These are phyloP conservation scores for Parnassius mnemosyne DNA, from an alignment of 2,888 invertebrate species.

Conservation along the genomic window DNA sequence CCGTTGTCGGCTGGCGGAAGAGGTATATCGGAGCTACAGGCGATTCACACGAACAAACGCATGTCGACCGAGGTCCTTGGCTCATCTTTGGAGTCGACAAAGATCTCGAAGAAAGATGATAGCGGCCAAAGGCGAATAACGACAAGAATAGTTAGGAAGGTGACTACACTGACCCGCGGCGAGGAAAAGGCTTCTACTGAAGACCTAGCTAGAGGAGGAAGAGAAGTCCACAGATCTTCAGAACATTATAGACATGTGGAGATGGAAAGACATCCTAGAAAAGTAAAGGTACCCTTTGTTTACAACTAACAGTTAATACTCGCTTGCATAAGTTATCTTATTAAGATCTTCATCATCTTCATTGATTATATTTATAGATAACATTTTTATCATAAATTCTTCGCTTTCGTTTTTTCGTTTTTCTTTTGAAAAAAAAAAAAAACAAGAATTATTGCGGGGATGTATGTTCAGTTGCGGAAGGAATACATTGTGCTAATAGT, in stretches of 20 bases:
- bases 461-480: constrained; percentile 11
- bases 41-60: constrained; percentile 90
- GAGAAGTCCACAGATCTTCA: constrained; percentile 79
- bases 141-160: constrained; percentile 91
- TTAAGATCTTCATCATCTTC: not conserved
- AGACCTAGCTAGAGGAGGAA: constrained; percentile 82
- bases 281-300: constrained; percentile 84
- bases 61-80: constrained; percentile 92
- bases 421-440: too few relatives aligned
- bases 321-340: not conserved
- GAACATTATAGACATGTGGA: constrained; percentile 81
- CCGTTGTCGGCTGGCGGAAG: constrained; percentile 67
- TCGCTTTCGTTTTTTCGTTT: too few relatives aligned
- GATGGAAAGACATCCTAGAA: constrained; percentile 82
- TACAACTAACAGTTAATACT: constrained; percentile 7
- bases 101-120: constrained; percentile 89
- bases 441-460: not conserved
- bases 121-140: constrained; percentile 91
- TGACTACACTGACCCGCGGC: constrained; percentile 92
- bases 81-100: constrained; percentile 90
- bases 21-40: constrained; percentile 83
- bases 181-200: constrained; percentile 89
- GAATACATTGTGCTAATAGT: constrained; percentile 15
- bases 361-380: not conserved
- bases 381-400: not conserved